These are phyloP conservation scores for Diorhabda sublineata DNA, from an alignment of 1,140 invertebrate genomes.

Conservation along the genomic window DNA sequence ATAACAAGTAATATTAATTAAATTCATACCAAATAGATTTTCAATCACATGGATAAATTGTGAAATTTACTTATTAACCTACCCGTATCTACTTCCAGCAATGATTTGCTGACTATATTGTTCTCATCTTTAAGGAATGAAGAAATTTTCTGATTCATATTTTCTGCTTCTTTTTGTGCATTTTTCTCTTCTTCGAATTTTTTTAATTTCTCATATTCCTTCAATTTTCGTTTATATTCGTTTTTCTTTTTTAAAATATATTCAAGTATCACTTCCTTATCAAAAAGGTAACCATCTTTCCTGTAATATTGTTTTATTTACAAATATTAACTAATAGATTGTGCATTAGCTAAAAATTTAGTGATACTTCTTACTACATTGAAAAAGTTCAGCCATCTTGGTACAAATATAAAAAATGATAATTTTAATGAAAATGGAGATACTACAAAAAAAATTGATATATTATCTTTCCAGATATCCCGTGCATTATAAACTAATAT, in stretches of 20 bases:
- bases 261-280: conserved; percentile 95
- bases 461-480: no score
- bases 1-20: no score
- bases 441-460: no score
- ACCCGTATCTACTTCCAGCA: conserved; percentile 19
- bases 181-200: conserved; percentile 65
- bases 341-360: no score
- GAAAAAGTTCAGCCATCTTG: no score
- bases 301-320: conserved; percentile 48
- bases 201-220: conserved; percentile 90
- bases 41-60: no score
- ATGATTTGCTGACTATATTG: conserved; percentile 59
- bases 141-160: conserved; percentile 65
- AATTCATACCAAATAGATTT: no score
- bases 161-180: conserved; percentile 62
- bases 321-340: no score
- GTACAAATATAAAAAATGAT: no score
- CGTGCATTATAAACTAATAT: no score
- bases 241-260: conserved; percentile 95
- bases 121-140: conserved; percentile 76
- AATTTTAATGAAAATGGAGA: no score
- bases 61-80: not conserved
- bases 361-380: no score
- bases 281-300: conserved; percentile 91
- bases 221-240: conserved; percentile 83